These are phyloP conservation scores for Gopherus flavomarginatus DNA, from an alignment of 2,113 vertebrate species.

Conservation along the genomic window DNA sequence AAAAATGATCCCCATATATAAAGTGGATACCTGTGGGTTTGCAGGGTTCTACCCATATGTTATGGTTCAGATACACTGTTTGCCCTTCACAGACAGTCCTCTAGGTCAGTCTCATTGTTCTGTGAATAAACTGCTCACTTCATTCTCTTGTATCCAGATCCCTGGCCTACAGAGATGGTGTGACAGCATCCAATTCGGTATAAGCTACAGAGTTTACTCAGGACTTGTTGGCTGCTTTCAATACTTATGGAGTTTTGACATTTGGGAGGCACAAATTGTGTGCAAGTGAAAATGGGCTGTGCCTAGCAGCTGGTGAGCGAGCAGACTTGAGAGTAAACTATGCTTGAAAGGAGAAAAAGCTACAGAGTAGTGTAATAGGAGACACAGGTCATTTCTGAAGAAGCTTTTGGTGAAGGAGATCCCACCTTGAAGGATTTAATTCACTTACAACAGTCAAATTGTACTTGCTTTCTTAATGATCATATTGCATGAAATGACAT, in stretches of 20 bases:
- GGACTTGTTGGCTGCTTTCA: background rate
- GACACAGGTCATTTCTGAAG: background rate
- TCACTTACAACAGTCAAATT: too few species aligned
- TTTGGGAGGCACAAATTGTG: background rate
- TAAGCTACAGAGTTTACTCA: background rate
- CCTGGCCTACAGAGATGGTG: background rate
- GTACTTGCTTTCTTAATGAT: background rate
- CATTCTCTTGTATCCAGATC: background rate
- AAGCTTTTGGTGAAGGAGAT: background rate
- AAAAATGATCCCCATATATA: too few species aligned
- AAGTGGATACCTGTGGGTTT: too few species aligned
- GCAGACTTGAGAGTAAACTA: background rate
- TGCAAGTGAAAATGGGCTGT: background rate
- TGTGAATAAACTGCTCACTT: background rate
- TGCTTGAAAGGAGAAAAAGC: background rate
- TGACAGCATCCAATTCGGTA: background rate
- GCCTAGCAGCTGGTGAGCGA: background rate
- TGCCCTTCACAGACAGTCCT: background rate
- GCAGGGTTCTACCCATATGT: too few species aligned
- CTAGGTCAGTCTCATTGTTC: background rate
- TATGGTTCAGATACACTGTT: background rate
- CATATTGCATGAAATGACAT: background rate
- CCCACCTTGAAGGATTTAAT: background rate
- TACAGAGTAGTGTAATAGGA: too few species aligned
- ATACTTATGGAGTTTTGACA: background rate